A percentile compares a stretch with the other conserved stretches of the same genome.
Evolutionary conservation across 2,888 invertebrate species (phyloP).

Genomic region (Agapostemon virescens): DNA sequence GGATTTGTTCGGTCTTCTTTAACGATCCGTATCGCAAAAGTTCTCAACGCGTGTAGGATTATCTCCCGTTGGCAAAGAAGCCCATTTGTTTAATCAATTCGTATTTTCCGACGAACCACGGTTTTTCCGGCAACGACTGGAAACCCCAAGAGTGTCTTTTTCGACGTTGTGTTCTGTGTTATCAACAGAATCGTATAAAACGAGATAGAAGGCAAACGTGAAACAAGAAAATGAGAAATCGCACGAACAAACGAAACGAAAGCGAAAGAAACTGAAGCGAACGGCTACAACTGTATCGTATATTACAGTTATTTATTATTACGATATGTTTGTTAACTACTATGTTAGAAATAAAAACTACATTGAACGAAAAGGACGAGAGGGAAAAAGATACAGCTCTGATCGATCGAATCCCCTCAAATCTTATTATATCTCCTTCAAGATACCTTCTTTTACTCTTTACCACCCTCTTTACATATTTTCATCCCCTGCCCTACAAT

Average conservation of each 20-base stretch:
- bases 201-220: not conserved
- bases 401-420: not conserved
- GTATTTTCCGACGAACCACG: slow-evolving; percentile 52
- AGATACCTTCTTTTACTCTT: not conserved
- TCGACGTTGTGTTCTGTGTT: slow-evolving; percentile 23
- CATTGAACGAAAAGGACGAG: slow-evolving; percentile 43
- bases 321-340: slow-evolving; percentile 76
- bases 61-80: not conserved
- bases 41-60: not conserved
- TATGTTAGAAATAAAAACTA: slow-evolving; percentile 76
- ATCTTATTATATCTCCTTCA: not conserved
- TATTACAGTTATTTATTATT: slow-evolving; percentile 73
- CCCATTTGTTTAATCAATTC: slow-evolving; percentile 11
- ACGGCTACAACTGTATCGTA: slow-evolving; percentile 63
- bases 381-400: slow-evolving; percentile 13
- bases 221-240: not conserved
- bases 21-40: not conserved
- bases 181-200: slow-evolving; percentile 7
- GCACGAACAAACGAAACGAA: slow-evolving; percentile 9
- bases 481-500: not conserved
- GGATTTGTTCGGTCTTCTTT: not conserved
- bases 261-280: slow-evolving; percentile 17
- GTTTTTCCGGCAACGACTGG: not conserved
- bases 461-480: not conserved
- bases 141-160: slow-evolving; percentile 22